Evolutionary conservation across 2,888 invertebrate species (phyloP), one percentile per base, ranked within the genome.

Genomic region (Anaspis maculata): DNA sequence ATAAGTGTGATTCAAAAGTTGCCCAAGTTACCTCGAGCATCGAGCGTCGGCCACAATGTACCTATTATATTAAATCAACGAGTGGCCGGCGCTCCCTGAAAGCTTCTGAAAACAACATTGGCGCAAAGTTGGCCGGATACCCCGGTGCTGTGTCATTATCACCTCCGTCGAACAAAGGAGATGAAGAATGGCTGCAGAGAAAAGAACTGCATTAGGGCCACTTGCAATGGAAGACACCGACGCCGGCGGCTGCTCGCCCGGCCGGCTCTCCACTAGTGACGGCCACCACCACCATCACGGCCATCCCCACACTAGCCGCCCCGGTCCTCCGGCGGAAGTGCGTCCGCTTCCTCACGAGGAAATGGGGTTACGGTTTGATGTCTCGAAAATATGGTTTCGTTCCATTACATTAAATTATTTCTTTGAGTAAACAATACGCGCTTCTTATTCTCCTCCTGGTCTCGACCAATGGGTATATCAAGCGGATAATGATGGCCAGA

Each of bases 141-240:
- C 49, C 52, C 54, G 61, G 57, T 58, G 57, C 61, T 57, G 52
- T 56, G 54, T 62, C 63, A 63, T 63, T 63, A 63, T 62, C 63
- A 63, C 63, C 63, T 62, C 60, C 51, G 48, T 45, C 54, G 60
- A 59, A 62, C 61, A 62, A 61, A 61, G 54, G 60, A 56, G 54
- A 59, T 60, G 59, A 59, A 57, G 53, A 51, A 56, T 56, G 53
- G 57, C 49, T 57, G 57, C 54, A 53, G 58, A 56, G 54, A 58
- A 54, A 62, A 59, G 61, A 59, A 61, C 61, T 61, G 61, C 62
- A 62, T 62, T 62, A 61, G 56, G 27, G 25, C 48, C 49, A 49
- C 49, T 50, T 51, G 52, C 51, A 55, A 47, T 43, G 47, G 48
- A 42, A 41, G 48, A 46, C 41, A 37, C 39, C 25, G 32, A 16